Base-by-base conservation (phyloP, 2,113 vertebrate genomes). In the Murina feae region DNA sequence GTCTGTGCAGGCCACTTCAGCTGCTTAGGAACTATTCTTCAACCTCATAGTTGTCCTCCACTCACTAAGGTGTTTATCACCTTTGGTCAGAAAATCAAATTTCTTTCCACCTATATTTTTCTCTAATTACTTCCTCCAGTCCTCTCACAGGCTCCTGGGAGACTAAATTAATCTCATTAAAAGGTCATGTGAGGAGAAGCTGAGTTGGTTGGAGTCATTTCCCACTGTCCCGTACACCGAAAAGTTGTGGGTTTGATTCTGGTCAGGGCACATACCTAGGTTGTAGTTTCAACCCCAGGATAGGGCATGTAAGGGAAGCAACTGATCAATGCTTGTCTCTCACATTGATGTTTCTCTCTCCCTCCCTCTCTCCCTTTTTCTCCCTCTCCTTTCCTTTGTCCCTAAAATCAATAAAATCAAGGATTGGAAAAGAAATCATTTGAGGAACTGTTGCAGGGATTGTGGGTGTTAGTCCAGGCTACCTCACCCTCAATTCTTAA, bases 41-140 rank as follows among this genome's bases (percentile, higher is more conserved):
- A 63, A 23, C 14, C 39, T 89, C 39, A 63, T 32, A 58, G 37
- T 53, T 63, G 11, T 37, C 95, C 55, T 81, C 37, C 17, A 79
- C 35, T 14, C 60, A 85, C 51, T 68, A 79, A 47, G 17, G 9
- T 95, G 78, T 94, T 96, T 83, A 79, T 88, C 39, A 92, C 44
- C 44, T 96, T 68, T 84, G 23, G 51, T 90, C 79, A 94, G 88
- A 90, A 97, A 95, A 94, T 71, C 58, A 93, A 47, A 92, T 86
- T 92, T 90, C 13, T 91, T 93, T 75, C 35, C 20, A 83, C 32
- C 11, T 87, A 2, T 86, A 68, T 91, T 96, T 91, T 93, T 82
- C 78, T 82, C 23, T 72, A 90, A 91, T 72, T 94, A 51, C 53
- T 91, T 87, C 88, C 44, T 88, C n/a, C 39, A 72, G 35, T 92